These are phyloP conservation scores for Drosophila nannoptera DNA, from an alignment of 1,140 invertebrate species.

Conservation along the genomic window DNA sequence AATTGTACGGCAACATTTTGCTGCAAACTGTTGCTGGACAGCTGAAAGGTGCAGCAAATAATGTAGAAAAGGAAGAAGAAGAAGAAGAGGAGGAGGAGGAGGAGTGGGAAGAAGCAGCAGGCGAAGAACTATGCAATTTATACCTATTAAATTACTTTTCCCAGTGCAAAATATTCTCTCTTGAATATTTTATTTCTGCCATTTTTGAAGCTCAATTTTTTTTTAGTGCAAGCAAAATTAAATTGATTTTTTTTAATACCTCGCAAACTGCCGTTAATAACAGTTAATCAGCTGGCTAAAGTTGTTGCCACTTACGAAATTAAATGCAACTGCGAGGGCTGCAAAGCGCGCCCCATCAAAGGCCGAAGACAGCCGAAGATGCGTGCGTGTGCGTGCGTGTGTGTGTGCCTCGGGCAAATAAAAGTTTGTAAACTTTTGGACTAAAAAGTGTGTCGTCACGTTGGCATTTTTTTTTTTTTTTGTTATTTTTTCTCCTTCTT, in stretches of 20 bases:
- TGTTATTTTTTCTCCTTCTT: not conserved
- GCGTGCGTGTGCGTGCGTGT: conserved; percentile 2
- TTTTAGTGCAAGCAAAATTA: too few relatives aligned
- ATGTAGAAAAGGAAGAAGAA: not conserved
- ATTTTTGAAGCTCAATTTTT: too few relatives aligned
- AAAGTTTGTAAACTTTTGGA: conserved; percentile 25
- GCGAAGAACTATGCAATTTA: conserved; percentile 1
- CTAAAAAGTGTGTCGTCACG: conserved; percentile 13
- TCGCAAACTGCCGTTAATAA: not conserved
- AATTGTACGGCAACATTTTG: conserved; percentile 47
- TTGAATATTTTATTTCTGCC: too few relatives aligned
- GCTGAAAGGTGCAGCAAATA: not conserved
- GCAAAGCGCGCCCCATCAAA: conserved; percentile 16
- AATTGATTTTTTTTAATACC: not conserved
- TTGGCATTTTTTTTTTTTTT: conserved; percentile 17
- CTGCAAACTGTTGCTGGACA: not conserved
- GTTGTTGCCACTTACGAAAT: not conserved
- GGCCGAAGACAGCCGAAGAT: conserved; percentile 1
- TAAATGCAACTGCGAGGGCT: conserved; percentile 2
- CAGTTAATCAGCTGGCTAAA: conserved; percentile 1
- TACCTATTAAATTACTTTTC: not conserved
- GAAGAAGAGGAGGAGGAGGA: too few relatives aligned
- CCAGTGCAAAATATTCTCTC: not conserved
- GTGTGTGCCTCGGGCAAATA: conserved; percentile 27
- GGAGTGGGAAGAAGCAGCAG: not conserved